These are phyloP conservation scores for Dendronephthya gigantea DNA, from an alignment of 64 coral and sea anemone species.

Conservation along the genomic window DNA sequence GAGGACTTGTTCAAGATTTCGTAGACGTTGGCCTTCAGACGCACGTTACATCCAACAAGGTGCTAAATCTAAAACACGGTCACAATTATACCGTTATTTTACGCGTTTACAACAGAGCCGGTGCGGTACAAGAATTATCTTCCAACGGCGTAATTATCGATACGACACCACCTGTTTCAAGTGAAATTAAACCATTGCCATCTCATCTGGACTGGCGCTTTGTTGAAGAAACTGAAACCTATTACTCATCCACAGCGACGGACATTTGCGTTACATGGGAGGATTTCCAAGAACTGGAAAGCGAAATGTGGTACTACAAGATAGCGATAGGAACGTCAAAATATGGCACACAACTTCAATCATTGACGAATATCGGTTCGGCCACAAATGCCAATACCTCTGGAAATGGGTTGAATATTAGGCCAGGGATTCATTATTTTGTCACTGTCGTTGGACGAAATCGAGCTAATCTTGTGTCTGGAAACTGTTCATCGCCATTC, in stretches of 20 bases:
- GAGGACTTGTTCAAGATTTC: neutral
- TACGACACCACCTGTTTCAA: conserved; percentile 44
- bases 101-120: neutral
- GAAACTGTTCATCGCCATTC: conserved; percentile 63
- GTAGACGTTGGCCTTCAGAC: conserved; percentile 5
- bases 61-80: conserved; percentile 14
- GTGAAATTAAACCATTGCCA: conserved; percentile 35
- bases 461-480: conserved; percentile 55
- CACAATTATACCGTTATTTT: neutral
- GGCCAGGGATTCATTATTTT: conserved; percentile 53
- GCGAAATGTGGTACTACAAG: conserved; percentile 95
- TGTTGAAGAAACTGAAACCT: conserved; percentile 9
- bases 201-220: conserved; percentile 57
- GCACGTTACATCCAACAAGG: neutral
- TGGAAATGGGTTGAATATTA: conserved; percentile 22
- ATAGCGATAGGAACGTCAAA: conserved; percentile 65
- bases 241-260: conserved; percentile 30
- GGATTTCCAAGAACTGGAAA: conserved; percentile 63
- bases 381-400: conserved; percentile 51
- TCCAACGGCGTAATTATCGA: neutral
- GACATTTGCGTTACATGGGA: conserved; percentile 48
- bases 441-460: conserved; percentile 54
- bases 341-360: conserved; percentile 73
- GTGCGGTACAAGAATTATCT: neutral
- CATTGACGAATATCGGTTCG: conserved; percentile 58